Percentiles rank a stretch among this genome's conserved stretches.
These are phyloP conservation scores for Prenolepis imparis DNA, from an alignment of 2,888 invertebrate genomes.

Conservation along the genomic window DNA sequence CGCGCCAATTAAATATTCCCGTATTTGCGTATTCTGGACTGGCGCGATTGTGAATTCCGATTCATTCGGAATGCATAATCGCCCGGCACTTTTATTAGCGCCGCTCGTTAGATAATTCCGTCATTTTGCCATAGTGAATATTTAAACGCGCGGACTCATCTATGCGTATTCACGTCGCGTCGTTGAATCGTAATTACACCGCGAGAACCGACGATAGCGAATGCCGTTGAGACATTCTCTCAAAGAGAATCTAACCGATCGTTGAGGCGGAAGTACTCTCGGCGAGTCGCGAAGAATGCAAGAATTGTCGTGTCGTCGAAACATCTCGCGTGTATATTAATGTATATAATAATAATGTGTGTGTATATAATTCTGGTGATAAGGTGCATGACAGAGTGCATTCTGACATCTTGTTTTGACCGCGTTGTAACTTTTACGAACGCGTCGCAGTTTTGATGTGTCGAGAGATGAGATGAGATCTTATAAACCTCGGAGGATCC, in stretches of 20 bases:
- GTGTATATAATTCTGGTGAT: neutral
- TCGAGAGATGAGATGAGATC: constrained; percentile 31
- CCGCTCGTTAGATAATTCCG: constrained; percentile 44
- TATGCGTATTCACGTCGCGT: constrained; percentile 40
- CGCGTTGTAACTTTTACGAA: neutral
- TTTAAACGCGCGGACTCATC: constrained; percentile 26
- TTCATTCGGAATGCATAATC: constrained; percentile 44
- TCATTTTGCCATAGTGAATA: constrained; percentile 48
- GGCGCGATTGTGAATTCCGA: constrained; percentile 53
- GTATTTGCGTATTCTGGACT: constrained; percentile 44
- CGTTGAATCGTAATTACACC: constrained; percentile 39
- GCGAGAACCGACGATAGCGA: constrained; percentile 28
- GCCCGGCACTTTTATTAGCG: constrained; percentile 48
- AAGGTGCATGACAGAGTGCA: constrained; percentile 9
- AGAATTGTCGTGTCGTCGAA: constrained; percentile 26
- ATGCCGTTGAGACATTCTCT: constrained; percentile 25
- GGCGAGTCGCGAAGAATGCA: neutral
- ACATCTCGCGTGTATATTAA: constrained; percentile 27
- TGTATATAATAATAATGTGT: no score
- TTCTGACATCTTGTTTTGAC: constrained; percentile 31
- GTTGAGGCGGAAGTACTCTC: constrained; percentile 16
- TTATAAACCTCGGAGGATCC: constrained; percentile 32
- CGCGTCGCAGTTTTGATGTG: no score
- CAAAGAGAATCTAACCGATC: neutral
- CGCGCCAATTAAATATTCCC: constrained; percentile 56